A percentile compares a stretch with the other conserved stretches of the same genome.
Conservation (phyloP, 2,113 vertebrate species). For the Charina bottae region DNA sequence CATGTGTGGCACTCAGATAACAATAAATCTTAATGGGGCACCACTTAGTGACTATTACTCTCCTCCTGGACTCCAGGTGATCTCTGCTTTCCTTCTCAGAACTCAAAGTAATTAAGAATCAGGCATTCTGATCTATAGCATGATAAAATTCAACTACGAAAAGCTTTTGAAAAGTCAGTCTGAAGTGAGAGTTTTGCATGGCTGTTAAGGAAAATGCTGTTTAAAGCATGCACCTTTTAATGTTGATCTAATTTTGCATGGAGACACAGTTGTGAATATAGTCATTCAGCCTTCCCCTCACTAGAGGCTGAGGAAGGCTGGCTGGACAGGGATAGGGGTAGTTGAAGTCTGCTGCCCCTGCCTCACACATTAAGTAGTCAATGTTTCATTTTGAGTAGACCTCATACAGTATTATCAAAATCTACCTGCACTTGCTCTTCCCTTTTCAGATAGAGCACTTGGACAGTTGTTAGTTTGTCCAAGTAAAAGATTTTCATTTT, state of each 20-base stretch:
- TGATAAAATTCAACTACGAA: constrained; percentile 5
- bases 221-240: background rate
- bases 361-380: background rate
- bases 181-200: background rate
- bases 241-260: background rate
- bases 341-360: background rate
- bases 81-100: constrained; percentile 56
- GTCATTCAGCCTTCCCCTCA: background rate
- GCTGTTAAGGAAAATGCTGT: background rate
- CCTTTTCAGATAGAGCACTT: background rate
- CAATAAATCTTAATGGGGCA: constrained; percentile 58
- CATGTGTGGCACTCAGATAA: constrained; percentile 24
- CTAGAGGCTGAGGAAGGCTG: background rate
- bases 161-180: background rate
- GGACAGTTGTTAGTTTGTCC: background rate
- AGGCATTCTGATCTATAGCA: background rate
- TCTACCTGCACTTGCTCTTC: background rate
- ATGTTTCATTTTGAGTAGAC: background rate
- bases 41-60: constrained; percentile 42
- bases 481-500: background rate
- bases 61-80: constrained; percentile 52
- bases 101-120: constrained; percentile 40
- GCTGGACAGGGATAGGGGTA: too few species aligned
- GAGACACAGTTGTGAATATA: background rate
- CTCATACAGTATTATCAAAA: background rate